These are phyloP conservation scores for Chloroclysta siterata DNA, from an alignment of 2,888 invertebrate genomes.

Conservation along the genomic window DNA sequence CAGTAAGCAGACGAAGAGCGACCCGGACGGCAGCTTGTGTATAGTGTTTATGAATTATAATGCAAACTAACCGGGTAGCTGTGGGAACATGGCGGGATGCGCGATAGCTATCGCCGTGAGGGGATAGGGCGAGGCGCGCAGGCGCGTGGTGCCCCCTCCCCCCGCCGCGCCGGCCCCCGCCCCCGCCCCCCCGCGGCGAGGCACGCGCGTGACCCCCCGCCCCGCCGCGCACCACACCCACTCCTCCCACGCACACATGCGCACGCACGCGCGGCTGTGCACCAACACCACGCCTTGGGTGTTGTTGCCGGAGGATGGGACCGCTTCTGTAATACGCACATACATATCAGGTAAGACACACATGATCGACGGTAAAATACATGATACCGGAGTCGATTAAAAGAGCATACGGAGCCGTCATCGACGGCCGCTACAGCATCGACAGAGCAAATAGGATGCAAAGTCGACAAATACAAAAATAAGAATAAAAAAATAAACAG, in stretches of 20 bases:
- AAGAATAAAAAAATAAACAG: too few species aligned
- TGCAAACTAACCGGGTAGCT: conserved; percentile 37
- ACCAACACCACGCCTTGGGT: conserved; percentile 34
- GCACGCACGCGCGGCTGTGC: conserved; percentile 53
- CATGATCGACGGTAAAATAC: too few species aligned
- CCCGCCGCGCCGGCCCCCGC: conserved; percentile 54
- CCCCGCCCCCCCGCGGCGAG: conserved; percentile 48
- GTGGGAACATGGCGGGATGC: conserved; percentile 52
- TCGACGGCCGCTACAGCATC: too few species aligned
- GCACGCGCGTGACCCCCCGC: conserved; percentile 62
- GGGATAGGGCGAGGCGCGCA: conserved; percentile 43
- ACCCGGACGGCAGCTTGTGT: too few species aligned
- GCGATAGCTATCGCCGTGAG: conserved; percentile 57
- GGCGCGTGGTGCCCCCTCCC: conserved; percentile 34
- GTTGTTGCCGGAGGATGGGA: conserved; percentile 13
- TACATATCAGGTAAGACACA: too few species aligned
- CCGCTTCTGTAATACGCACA: conserved; percentile 20
- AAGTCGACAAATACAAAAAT: too few species aligned
- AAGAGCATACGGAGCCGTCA: too few species aligned
- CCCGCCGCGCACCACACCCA: conserved; percentile 67
- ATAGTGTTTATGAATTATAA: too few species aligned
- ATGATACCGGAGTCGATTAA: too few species aligned
- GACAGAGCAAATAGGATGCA: too few species aligned
- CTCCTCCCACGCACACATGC: conserved; percentile 69
- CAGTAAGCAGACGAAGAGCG: too few species aligned